These are phyloP conservation scores for Adelges cooleyi DNA, from an alignment of 1,140 invertebrate genomes.

Conservation along the genomic window DNA sequence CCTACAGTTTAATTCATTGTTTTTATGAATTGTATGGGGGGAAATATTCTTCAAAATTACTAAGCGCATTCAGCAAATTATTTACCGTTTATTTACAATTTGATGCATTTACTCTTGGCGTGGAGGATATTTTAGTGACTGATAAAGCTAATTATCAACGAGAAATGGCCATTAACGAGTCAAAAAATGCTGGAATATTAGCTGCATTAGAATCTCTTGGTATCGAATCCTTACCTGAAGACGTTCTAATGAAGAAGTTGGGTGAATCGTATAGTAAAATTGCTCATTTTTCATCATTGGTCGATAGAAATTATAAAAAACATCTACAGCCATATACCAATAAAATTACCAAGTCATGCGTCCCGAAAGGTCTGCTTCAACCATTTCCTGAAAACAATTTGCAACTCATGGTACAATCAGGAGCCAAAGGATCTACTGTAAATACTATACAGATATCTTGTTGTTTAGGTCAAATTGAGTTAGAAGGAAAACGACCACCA, in stretches of 20 bases:
- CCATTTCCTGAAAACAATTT: constrained; percentile 92
- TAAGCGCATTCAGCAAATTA: constrained; percentile 82
- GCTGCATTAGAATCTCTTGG: constrained; percentile 62
- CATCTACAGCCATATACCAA: constrained; percentile 75
- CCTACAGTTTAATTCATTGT: constrained; percentile 84
- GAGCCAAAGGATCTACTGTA: constrained; percentile 92
- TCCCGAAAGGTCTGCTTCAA: constrained; percentile 68
- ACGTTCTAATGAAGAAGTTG: constrained; percentile 50
- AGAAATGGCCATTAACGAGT: constrained; percentile 54
- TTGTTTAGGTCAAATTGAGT: constrained; percentile 91
- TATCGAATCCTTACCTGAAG: constrained; percentile 43
- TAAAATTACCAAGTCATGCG: constrained; percentile 69
- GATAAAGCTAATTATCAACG: constrained; percentile 58
- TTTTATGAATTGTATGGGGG: constrained; percentile 93
- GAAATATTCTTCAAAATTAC: constrained; percentile 58
- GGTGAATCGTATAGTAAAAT: constrained; percentile 60
- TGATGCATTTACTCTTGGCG: constrained; percentile 87
- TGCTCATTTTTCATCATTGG: constrained; percentile 58
- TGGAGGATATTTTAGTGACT: constrained; percentile 84
- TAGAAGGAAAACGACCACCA: constrained; percentile 93
- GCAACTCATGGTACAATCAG: constrained; percentile 95
- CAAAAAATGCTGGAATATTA: constrained; percentile 44
- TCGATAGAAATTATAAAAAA: constrained; percentile 81
- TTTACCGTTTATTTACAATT: constrained; percentile 83
- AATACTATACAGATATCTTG: constrained; percentile 98